A percentile compares a stretch with the other conserved stretches of the same genome.
Conservation (phyloP, 1,140 invertebrate species). For the Piezodorus guildinii region DNA sequence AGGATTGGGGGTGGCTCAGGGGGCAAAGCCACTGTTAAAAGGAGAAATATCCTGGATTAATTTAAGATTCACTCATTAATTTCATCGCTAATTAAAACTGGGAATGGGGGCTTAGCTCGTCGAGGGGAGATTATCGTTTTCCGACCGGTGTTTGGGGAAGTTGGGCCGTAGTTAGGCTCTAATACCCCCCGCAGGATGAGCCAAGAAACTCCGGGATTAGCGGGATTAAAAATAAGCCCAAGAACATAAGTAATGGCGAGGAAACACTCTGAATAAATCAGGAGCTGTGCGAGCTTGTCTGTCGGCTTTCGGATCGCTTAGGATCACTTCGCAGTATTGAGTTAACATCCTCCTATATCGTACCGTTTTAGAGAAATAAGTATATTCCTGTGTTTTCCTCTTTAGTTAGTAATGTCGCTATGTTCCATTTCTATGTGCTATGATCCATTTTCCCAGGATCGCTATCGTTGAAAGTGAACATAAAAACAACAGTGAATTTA, state of each 20-base stretch:
- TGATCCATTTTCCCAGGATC: too few species aligned
- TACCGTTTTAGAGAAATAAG: too few species aligned
- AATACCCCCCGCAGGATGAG: not conserved
- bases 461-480: too few species aligned
- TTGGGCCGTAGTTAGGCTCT: not conserved
- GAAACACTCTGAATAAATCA: not conserved
- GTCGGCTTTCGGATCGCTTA: not conserved
- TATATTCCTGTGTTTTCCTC: too few species aligned
- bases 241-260: constrained; percentile 7
- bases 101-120: not conserved
- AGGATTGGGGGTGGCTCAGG: too few species aligned
- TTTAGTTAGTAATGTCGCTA: too few species aligned
- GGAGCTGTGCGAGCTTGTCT: not conserved
- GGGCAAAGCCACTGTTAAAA: too few species aligned
- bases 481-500: too few species aligned
- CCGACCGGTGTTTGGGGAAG: not conserved
- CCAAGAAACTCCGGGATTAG: not conserved
- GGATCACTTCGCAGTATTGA: too few species aligned
- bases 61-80: constrained; percentile 7
- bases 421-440: too few species aligned
- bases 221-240: constrained; percentile 10
- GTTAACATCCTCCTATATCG: too few species aligned
- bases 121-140: constrained; percentile 4
- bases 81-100: constrained; percentile 3
- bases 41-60: not conserved